Conservation (phyloP, 2,888 invertebrate genomes). For the Octodonta nipae region DNA sequence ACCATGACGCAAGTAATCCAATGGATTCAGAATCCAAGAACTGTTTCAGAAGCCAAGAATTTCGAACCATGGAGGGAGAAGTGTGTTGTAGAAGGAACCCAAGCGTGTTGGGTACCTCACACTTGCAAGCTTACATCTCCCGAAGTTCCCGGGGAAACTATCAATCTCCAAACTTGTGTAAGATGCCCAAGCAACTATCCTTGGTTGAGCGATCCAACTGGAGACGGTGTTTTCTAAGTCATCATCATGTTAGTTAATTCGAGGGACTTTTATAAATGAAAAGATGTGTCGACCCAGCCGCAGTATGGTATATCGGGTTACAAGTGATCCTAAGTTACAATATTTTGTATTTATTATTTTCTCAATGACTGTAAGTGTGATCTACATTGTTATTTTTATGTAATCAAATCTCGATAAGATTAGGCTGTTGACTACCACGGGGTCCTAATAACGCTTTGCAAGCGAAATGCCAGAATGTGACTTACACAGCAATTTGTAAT, state of each 20-base stretch:
- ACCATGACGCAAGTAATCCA: conserved; percentile 94
- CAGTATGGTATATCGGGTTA: conserved; percentile 13
- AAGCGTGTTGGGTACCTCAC: conserved; percentile 77
- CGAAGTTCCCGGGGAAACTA: conserved; percentile 87
- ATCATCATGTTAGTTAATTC: conserved; percentile 21
- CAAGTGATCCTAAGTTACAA: conserved; percentile 28
- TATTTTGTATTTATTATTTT: conserved; percentile 30
- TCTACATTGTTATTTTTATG: conserved; percentile 30
- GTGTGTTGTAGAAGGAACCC: conserved; percentile 74
- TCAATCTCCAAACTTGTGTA: conserved; percentile 84
- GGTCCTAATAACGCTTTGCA: conserved; percentile 3
- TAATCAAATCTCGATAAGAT: conserved; percentile 25
- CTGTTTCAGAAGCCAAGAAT: conserved; percentile 71
- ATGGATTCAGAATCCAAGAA: conserved; percentile 87
- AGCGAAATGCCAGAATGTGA: conserved; percentile 18
- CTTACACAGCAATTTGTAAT: conserved; percentile 24
- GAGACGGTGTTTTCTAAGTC: conserved; percentile 77
- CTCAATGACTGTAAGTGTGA: conserved; percentile 31
- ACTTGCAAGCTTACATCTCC: conserved; percentile 83
- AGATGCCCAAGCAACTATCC: conserved; percentile 90
- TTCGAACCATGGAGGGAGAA: conserved; percentile 92
- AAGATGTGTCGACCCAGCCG: conserved; percentile 22
- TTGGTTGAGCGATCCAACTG: conserved; percentile 85
- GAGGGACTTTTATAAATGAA: conserved; percentile 17
- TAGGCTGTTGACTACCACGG: conserved; percentile 25